These are phyloP conservation scores for Desmophyllum pertusum DNA, from an alignment of 92 coral and sea anemone species.

Conservation along the genomic window DNA sequence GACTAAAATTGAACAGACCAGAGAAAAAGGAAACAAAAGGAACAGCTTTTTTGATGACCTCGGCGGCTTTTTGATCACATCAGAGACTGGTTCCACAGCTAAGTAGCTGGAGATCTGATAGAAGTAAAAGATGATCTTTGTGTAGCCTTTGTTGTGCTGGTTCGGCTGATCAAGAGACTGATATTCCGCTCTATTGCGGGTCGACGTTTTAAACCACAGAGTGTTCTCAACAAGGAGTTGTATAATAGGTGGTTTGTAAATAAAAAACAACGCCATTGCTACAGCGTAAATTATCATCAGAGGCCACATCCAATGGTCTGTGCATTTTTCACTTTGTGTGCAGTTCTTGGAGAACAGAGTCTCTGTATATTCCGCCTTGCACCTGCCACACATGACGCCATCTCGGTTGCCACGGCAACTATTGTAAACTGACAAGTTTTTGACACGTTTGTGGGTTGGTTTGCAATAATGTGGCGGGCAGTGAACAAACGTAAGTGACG, in stretches of 20 bases:
- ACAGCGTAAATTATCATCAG: conserved; percentile 38
- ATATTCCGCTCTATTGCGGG: conserved; percentile 11
- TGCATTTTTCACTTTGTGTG: conserved; percentile 48
- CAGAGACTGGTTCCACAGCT: conserved; percentile 36
- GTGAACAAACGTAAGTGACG: conserved; percentile 55
- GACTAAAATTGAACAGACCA: conserved; percentile 77
- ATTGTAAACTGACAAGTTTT: conserved; percentile 50
- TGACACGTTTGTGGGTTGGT: conserved; percentile 38
- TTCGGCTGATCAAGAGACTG: not conserved
- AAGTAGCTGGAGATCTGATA: conserved; percentile 68
- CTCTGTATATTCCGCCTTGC: conserved; percentile 73
- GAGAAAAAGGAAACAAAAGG: conserved; percentile 51
- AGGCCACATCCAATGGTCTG: conserved; percentile 76
- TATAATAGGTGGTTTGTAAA: conserved; percentile 71
- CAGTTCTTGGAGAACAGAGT: conserved; percentile 73
- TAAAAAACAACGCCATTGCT: conserved; percentile 64
- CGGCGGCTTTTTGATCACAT: conserved; percentile 10
- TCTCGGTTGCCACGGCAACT: conserved; percentile 79
- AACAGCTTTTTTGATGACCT: not conserved
- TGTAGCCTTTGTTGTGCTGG: conserved; percentile 38
- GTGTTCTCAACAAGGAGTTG: conserved; percentile 49
- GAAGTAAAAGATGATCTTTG: conserved; percentile 65
- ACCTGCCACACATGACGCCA: conserved; percentile 80
- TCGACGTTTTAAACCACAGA: conserved; percentile 58
- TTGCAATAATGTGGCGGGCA: conserved; percentile 83